These are phyloP conservation scores for Nomada hirtipes DNA, from an alignment of 2,888 invertebrate genomes.

Conservation along the genomic window DNA sequence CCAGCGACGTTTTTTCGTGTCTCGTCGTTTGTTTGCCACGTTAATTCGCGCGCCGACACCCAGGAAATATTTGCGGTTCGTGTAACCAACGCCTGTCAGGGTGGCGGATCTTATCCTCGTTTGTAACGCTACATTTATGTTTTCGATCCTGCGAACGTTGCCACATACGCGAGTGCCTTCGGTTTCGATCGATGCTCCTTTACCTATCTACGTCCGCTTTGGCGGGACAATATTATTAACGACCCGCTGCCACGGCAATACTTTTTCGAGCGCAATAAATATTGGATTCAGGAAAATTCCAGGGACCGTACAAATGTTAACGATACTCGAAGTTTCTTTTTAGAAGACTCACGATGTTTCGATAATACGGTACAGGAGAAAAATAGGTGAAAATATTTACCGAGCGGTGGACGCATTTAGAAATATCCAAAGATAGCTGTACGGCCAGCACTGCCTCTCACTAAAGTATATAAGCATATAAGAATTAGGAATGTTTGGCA, in stretches of 20 bases:
- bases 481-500: conserved; percentile 52
- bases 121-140: conserved; percentile 60
- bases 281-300: too few relatives aligned
- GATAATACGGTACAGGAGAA: neutral
- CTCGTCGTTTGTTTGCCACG: conserved; percentile 57
- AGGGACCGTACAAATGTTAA: neutral
- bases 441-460: conserved; percentile 16
- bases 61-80: conserved; percentile 56
- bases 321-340: neutral
- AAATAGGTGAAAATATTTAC: neutral
- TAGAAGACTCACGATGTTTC: too few relatives aligned
- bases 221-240: neutral
- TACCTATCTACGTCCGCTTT: neutral
- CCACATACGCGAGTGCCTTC: neutral
- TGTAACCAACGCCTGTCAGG: conserved; percentile 41
- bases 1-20: conserved; percentile 52
- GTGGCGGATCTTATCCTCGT: conserved; percentile 49
- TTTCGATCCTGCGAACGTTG: conserved; percentile 43
- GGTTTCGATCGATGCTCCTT: neutral
- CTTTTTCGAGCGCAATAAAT: too few relatives aligned
- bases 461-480: neutral
- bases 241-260: too few relatives aligned
- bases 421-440: conserved; percentile 44
- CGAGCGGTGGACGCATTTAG: conserved; percentile 27
- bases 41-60: conserved; percentile 51